Evolutionary conservation across 2,888 invertebrate genomes (phyloP).

Genomic region (Macrophya alboannulata): DNA sequence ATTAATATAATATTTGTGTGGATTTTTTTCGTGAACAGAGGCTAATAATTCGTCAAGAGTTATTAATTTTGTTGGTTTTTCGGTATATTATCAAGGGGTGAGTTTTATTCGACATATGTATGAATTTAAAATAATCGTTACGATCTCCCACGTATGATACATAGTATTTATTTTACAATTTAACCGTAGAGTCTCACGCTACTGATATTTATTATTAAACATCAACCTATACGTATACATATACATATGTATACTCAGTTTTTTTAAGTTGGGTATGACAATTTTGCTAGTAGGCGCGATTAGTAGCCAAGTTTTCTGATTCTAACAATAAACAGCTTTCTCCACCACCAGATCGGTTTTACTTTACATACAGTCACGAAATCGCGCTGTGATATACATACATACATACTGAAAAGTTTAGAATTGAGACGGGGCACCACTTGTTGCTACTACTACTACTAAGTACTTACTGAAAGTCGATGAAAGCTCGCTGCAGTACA

Average conservation of each 20-base stretch:
- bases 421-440: slow-evolving; percentile 1
- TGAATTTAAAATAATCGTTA: background rate
- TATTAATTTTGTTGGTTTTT: background rate
- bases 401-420: background rate
- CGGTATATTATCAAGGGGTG: background rate
- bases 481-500: background rate
- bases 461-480: background rate
- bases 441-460: slow-evolving; percentile 10
- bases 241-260: background rate
- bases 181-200: too few relatives aligned
- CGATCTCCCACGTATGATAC: too few relatives aligned
- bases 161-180: background rate
- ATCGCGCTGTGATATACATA: background rate
- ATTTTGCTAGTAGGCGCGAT: background rate
- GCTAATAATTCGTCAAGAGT: background rate
- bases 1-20: background rate
- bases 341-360: background rate
- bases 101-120: background rate
- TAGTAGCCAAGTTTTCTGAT: background rate
- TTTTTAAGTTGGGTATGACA: background rate
- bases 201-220: background rate
- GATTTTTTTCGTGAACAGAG: background rate
- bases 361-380: background rate
- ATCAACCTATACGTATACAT: background rate
- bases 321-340: slow-evolving; percentile 24